Conservation (phyloP, 1,140 invertebrate genomes). For the Diorhabda carinulata region DNA sequence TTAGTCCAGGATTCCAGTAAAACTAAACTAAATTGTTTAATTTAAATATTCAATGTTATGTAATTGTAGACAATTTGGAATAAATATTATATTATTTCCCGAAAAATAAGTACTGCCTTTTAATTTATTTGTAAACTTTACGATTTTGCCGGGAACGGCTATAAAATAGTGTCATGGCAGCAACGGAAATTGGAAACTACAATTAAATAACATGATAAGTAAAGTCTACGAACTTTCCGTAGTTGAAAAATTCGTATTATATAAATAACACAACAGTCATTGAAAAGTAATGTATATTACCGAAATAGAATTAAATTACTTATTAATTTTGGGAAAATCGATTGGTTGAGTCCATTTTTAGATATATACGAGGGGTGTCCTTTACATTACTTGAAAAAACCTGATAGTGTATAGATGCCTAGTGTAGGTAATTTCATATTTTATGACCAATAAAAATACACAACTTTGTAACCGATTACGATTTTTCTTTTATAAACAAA, state of each 20-base stretch:
- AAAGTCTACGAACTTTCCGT: too few species aligned
- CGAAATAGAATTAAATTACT: too few species aligned
- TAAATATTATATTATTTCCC: conserved; percentile 1
- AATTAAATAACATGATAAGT: too few species aligned
- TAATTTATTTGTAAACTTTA: conserved; percentile 10
- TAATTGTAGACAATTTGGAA: too few species aligned
- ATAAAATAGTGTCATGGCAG: conserved; percentile 35
- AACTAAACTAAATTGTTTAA: conserved; percentile 1
- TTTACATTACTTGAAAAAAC: conserved; percentile 8
- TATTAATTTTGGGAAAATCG: conserved; percentile 8
- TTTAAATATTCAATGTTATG: too few species aligned
- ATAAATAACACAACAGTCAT: too few species aligned
- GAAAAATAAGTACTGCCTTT: conserved; percentile 8
- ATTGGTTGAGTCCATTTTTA: conserved; percentile 22
- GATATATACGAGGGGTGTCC: conserved; percentile 14
- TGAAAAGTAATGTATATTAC: too few species aligned
- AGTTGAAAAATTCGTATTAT: too few species aligned
- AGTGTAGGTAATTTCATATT: not conserved
- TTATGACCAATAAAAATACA: not conserved
- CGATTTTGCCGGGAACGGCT: conserved; percentile 31
- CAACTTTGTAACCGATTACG: too few species aligned
- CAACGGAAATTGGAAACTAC: conserved; percentile 21
- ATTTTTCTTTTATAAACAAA: too few species aligned
- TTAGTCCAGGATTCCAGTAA: conserved; percentile 30
- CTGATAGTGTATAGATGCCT: not conserved